Evolutionary conservation across 2,797 vertebrate genomes (phyloP).

Genomic region (Fratercula arctica): DNA sequence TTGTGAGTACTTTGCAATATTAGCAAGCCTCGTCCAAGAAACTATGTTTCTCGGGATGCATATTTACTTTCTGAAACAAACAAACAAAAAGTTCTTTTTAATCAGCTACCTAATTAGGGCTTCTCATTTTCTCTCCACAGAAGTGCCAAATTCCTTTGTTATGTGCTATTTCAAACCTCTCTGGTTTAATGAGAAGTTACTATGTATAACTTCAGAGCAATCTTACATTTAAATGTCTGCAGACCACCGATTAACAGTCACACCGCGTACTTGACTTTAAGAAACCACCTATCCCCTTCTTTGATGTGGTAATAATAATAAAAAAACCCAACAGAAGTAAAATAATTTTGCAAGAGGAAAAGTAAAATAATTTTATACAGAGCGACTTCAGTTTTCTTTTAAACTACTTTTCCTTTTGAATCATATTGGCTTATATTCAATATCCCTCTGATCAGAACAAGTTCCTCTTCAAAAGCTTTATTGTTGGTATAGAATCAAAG

Average conservation of each 20-base stretch:
- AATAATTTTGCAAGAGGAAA: background rate
- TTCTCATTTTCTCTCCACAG: background rate
- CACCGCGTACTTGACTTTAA: background rate
- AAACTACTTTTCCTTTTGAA: background rate
- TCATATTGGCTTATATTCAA: background rate
- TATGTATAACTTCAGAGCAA: background rate
- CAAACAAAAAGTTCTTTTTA: background rate
- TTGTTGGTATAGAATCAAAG: background rate
- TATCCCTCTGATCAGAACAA: background rate
- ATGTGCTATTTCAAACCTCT: background rate
- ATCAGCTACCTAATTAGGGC: background rate
- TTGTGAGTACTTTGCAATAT: background rate
- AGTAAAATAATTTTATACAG: background rate
- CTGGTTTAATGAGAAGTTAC: background rate
- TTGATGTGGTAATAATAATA: background rate
- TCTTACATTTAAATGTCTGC: background rate
- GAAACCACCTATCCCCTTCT: background rate
- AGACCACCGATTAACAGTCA: background rate
- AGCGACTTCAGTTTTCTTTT: background rate
- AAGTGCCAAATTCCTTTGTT: background rate
- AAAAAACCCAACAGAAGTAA: background rate
- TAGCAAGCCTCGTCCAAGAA: background rate
- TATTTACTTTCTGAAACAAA: background rate
- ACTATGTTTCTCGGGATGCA: background rate
- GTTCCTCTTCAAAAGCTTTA: background rate